A percentile compares a stretch with the other conserved stretches of the same genome.
These are phyloP conservation scores for Rousettus madagascariensis DNA, from an alignment of 2,797 vertebrate genomes.

Conservation along the genomic window DNA sequence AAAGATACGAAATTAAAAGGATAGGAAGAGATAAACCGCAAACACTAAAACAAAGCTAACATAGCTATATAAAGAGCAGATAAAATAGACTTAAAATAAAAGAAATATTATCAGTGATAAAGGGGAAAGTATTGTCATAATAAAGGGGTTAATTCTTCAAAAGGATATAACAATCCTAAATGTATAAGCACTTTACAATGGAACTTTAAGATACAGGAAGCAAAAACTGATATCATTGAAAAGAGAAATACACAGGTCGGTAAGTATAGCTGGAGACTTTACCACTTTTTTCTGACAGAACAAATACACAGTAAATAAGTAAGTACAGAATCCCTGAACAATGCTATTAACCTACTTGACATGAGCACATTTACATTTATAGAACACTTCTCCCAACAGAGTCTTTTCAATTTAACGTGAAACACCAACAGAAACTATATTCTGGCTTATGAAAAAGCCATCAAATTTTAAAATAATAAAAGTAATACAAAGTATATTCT, in stretches of 20 bases:
- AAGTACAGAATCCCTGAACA: not conserved
- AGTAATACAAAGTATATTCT: not conserved
- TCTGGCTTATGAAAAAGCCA: not conserved
- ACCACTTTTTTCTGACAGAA: not conserved
- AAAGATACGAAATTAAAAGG: not conserved
- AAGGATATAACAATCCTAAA: not conserved
- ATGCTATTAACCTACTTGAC: not conserved
- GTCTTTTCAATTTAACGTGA: not conserved
- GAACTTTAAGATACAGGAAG: not conserved
- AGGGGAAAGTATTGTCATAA: not conserved
- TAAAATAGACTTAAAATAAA: not conserved
- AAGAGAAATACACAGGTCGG: not conserved
- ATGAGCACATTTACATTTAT: not conserved
- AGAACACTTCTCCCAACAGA: not conserved
- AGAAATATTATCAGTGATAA: not conserved
- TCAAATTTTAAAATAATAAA: not conserved
- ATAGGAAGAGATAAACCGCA: not conserved
- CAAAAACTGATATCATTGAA: not conserved
- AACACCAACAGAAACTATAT: not conserved
- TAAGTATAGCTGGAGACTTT: not conserved
- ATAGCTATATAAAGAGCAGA: not conserved
- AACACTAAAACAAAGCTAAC: not conserved
- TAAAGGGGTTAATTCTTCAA: not conserved
- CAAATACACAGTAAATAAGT: not conserved
- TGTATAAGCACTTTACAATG: not conserved